Evolutionary conservation across 2,888 invertebrate genomes (phyloP).

Genomic region (Shargacucullia verbasci): DNA sequence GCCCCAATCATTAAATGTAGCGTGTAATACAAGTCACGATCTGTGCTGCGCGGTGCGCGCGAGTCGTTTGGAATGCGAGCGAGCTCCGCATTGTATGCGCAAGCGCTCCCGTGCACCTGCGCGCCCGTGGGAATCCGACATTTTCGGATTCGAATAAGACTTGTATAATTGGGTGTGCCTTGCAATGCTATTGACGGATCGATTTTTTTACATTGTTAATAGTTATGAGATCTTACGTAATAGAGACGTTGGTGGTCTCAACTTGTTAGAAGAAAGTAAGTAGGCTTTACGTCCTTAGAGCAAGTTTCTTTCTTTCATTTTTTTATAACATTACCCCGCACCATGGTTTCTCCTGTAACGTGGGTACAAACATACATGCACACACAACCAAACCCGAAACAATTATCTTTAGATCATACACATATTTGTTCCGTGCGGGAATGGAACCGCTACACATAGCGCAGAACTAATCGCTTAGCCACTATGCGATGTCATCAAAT

Average conservation of each 20-base stretch:
- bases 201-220: conserved; percentile 11
- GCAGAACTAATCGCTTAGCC: too few relatives aligned
- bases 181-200: conserved; percentile 27
- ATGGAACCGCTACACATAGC: too few relatives aligned
- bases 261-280: too few relatives aligned
- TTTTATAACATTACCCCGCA: too few relatives aligned
- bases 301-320: too few relatives aligned
- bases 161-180: conserved; percentile 45
- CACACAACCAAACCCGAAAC: too few relatives aligned
- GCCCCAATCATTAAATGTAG: conserved; percentile 44
- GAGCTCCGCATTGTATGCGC: conserved; percentile 65
- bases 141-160: conserved; percentile 55
- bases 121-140: conserved; percentile 71
- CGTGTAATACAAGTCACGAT: conserved; percentile 65
- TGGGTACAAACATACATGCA: too few relatives aligned
- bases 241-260: conserved; percentile 6
- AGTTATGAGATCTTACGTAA: conserved; percentile 4
- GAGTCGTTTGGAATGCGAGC: conserved; percentile 67
- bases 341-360: too few relatives aligned
- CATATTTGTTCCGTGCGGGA: too few relatives aligned
- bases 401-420: too few relatives aligned
- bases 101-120: conserved; percentile 62
- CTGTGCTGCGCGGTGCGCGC: conserved; percentile 33
- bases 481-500: too few relatives aligned
- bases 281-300: too few relatives aligned